Base-by-base conservation (phyloP, 2,113 vertebrate genomes). In the Phylloscopus trochilus region DNA sequence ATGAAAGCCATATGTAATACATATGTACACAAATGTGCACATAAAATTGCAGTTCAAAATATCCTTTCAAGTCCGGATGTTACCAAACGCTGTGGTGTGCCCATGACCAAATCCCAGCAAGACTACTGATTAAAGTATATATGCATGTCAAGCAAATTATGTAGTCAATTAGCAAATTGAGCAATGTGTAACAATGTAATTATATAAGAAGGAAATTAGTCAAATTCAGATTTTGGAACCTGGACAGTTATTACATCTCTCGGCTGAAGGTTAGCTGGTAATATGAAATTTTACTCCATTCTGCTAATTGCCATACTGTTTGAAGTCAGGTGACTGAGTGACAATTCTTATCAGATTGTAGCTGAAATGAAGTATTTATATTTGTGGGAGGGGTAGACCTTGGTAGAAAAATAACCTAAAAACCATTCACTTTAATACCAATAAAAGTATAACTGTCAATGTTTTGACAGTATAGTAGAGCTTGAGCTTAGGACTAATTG, bases 131-230 rank as follows among this genome's bases (percentile, higher is more conserved):
- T 46, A 80, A 93, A 52, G 9, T 56, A n/a, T 60, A 33, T 60
- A 67, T 53, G 17, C 39, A 75, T 64, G 79, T 76, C 92, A 94
- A 64, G 70, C 13, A 88, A 93, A 90, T 93, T 90, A 93, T 49
- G 63, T 58, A 75, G 85, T 90, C 93, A 96, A 93, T 96, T 94
- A 94, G 46, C 41, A 94, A 96, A 96, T 73, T 96, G 85, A 94
- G 55, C 41, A 93, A 85, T 53, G 88, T 83, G 62, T 69, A 94
- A 87, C 75, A 83, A 83, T 90, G 58, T 69, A 91, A 95, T 96
- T 96, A 88, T 85, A 33, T 91, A 93, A 93, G 85, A 91, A 90
- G 78, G 63, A 94, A 96, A 91, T 96, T 69, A 83, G 19, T 95
- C 92, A 96, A 85, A 92, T 73, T 87, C 58, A 73, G 67, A 58